Evolutionary conservation across 2,113 vertebrate genomes (phyloP), one percentile per base, ranked within the genome.

Genomic region (Tenebrosternarchus preto): DNA sequence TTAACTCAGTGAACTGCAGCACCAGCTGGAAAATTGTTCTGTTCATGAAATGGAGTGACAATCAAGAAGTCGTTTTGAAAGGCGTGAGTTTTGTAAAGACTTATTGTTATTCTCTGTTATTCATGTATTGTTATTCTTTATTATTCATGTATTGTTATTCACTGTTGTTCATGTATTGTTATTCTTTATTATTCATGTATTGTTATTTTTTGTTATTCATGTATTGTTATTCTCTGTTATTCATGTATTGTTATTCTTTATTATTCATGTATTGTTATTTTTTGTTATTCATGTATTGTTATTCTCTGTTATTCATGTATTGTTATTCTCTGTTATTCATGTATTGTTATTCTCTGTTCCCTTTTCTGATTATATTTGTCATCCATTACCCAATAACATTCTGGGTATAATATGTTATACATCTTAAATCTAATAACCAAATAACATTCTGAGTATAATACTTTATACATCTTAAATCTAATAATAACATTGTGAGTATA

Each of bases 1-100:
- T 99, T 46, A 99, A 99, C 91, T 99, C 98, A 0, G 98, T 99
- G 85, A 99, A 99, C 90, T 99, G 98, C 88, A 99, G 95, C 84
- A 99, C 98, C 39, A 99, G 97, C 92, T 99, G 98, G 98, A 99
- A 99, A 86, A 98, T 99, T 1, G 97, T 99, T 70, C 93, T 99
- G 46, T 99, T 99, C 80, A 98, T 99, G 98, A 99, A 98, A 88
- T 99, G 98, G 98, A 94, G 95, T 0, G 98, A 99, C 85, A 99
- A 99, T 89, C 98, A 98, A 85, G 98, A 99, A 24, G 91, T 96
- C 84, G 94, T 98, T 80, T 88, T 99, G 2, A 99, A 99, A 92
- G 98, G 98, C 92, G 98, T 99, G 86, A 85, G 92, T 81, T 88
- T n/a, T n/a, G n/a, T n/a, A 16, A 73, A 36, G 31, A 39, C 24